These are phyloP conservation scores for Anolis sagrei DNA, from an alignment of 2,113 vertebrate genomes.

Conservation along the genomic window DNA sequence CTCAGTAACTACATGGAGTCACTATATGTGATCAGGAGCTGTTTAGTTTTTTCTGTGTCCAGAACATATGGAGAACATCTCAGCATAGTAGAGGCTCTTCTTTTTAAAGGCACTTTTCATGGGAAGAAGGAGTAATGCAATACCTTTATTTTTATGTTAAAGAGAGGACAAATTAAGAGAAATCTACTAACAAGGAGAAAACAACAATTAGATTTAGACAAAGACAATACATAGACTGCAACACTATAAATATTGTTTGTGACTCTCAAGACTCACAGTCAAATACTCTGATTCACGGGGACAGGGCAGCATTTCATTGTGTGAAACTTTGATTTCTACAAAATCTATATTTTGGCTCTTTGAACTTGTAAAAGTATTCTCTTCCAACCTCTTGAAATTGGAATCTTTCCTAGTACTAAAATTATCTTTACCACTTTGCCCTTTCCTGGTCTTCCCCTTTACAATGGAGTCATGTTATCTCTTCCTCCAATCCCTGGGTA, in stretches of 20 bases:
- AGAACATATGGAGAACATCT: too few species aligned
- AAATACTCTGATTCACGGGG: background rate
- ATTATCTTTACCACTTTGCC: background rate
- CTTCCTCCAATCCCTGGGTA: background rate
- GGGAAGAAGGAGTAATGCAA: too few species aligned
- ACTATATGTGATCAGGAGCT: too few species aligned
- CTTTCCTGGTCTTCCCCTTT: slow-evolving; percentile 17
- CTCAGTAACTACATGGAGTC: too few species aligned
- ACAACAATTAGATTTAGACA: background rate
- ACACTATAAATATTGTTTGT: background rate
- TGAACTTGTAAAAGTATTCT: slow-evolving; percentile 15
- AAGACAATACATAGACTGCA: background rate
- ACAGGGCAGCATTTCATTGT: background rate
- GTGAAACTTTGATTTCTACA: background rate
- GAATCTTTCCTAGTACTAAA: slow-evolving; percentile 20
- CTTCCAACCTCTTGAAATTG: slow-evolving; percentile 8
- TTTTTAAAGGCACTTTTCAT: too few species aligned
- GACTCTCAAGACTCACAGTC: background rate
- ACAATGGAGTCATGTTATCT: background rate
- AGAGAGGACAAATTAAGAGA: too few species aligned
- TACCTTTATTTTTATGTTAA: too few species aligned
- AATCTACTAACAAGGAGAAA: background rate
- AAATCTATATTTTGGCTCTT: slow-evolving; percentile 7
- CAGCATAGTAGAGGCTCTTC: too few species aligned
- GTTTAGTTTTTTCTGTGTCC: too few species aligned